Evolutionary conservation across 2,797 vertebrate genomes (phyloP).

Genomic region (Gobionotothen gibberifrons): DNA sequence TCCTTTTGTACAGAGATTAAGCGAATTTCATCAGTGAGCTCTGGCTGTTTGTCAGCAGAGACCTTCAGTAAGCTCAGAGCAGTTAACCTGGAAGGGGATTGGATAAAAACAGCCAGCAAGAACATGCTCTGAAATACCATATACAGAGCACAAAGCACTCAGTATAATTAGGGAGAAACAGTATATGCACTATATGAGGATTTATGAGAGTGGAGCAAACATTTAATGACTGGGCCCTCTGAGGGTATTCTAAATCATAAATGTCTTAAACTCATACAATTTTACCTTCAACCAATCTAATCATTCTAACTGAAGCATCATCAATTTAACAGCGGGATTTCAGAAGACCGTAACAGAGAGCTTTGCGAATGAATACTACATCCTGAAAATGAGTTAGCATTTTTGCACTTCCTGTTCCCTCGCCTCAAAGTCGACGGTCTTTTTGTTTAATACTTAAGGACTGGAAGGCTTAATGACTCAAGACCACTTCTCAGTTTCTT

Average conservation of each 20-base stretch:
- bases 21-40: conserved; percentile 56
- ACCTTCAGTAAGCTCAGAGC: conserved; percentile 12
- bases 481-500: neutral
- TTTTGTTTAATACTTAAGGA: neutral
- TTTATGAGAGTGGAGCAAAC: conserved; percentile 16
- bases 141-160: conserved; percentile 38
- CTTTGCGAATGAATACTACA: no score
- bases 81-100: conserved; percentile 47
- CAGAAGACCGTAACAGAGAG: neutral
- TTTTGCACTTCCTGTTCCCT: no score
- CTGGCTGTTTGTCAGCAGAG: conserved; percentile 33
- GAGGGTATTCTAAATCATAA: conserved; percentile 23
- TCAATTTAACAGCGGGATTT: conserved; percentile 7
- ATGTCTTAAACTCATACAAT: neutral
- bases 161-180: conserved; percentile 23
- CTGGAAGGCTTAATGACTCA: neutral
- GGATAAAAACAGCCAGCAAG: conserved; percentile 30
- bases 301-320: neutral
- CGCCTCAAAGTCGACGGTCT: no score
- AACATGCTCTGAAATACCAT: neutral
- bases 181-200: conserved; percentile 26
- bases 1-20: conserved; percentile 64
- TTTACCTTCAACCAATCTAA: neutral
- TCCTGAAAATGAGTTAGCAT: no score
- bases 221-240: conserved; percentile 9